Conservation (phyloP, 2,888 invertebrate species). For the Chydorus sphaericus region DNA sequence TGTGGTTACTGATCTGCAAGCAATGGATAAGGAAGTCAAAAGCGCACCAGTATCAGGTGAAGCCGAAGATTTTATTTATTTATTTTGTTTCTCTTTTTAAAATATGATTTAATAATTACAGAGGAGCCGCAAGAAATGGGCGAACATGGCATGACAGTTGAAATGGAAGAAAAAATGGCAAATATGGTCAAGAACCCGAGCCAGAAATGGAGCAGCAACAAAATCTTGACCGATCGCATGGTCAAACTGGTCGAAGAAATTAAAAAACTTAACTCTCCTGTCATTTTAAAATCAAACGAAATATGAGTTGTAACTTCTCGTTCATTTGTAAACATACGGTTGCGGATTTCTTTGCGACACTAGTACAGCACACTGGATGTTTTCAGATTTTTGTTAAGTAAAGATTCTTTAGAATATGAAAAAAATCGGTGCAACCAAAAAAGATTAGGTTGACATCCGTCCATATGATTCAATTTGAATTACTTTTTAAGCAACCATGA, state of each 20-base stretch:
- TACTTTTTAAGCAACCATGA: too few relatives aligned
- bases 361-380: too few relatives aligned
- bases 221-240: neutral
- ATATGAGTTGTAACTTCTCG: too few relatives aligned
- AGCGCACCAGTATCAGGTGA: neutral
- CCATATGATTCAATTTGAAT: too few relatives aligned
- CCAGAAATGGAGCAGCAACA: neutral
- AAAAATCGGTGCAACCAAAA: too few relatives aligned
- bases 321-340: too few relatives aligned
- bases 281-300: too few relatives aligned
- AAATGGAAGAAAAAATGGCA: neutral
- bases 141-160: neutral
- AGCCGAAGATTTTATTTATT: neutral
- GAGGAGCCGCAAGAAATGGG: neutral
- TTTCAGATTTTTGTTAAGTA: too few relatives aligned
- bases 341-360: too few relatives aligned
- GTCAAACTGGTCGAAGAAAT: neutral
- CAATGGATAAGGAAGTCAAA: neutral
- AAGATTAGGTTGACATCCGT: too few relatives aligned
- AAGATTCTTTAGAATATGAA: too few relatives aligned
- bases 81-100: neutral
- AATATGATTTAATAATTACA: too few relatives aligned
- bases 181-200: neutral
- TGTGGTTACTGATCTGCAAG: neutral
- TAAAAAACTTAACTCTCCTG: neutral